These are phyloP conservation scores for Tenebrosternarchus preto DNA, from an alignment of 2,113 vertebrate species.

Conservation along the genomic window DNA sequence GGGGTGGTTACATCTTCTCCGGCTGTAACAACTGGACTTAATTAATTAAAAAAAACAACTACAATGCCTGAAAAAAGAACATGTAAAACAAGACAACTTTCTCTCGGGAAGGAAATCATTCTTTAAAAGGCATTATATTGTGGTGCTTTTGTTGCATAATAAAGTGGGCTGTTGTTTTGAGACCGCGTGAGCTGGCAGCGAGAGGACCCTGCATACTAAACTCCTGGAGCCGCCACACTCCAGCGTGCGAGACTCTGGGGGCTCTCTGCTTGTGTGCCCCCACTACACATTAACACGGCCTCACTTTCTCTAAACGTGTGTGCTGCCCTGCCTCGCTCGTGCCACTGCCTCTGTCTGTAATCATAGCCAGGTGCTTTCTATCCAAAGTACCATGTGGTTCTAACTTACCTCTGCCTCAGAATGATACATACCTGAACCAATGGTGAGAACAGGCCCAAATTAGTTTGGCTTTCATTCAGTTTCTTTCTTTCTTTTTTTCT, in stretches of 20 bases:
- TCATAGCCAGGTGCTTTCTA: conserved; percentile 74
- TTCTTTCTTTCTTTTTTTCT: conserved; percentile 47
- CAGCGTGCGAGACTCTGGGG: conserved; percentile 44
- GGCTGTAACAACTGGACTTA: conserved; percentile 11
- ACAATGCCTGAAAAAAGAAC: conserved; percentile 24
- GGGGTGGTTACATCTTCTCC: conserved; percentile 3
- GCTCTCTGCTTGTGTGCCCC: conserved; percentile 55
- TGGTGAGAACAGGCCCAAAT: conserved; percentile 68
- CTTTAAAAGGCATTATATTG: conserved; percentile 55
- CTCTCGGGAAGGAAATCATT: conserved; percentile 56
- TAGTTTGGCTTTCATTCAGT: conserved; percentile 54
- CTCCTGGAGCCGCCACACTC: conserved; percentile 20
- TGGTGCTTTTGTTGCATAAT: conserved; percentile 60
- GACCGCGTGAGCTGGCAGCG: conserved; percentile 43
- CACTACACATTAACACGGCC: conserved; percentile 52
- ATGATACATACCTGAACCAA: conserved; percentile 73
- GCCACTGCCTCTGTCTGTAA: conserved; percentile 59
- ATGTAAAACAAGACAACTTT: conserved; percentile 43
- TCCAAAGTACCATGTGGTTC: conserved; percentile 80
- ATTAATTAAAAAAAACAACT: conserved; percentile 18
- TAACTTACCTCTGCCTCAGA: conserved; percentile 72
- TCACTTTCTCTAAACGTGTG: conserved; percentile 53
- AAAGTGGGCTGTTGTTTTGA: conserved; percentile 53
- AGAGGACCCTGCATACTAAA: conserved; percentile 48
- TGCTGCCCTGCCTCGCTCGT: conserved; percentile 53